Percentiles rank a stretch among this genome's conserved stretches.
Conservation (phyloP, 2,113 vertebrate genomes). For the Scytalopus superciliaris region DNA sequence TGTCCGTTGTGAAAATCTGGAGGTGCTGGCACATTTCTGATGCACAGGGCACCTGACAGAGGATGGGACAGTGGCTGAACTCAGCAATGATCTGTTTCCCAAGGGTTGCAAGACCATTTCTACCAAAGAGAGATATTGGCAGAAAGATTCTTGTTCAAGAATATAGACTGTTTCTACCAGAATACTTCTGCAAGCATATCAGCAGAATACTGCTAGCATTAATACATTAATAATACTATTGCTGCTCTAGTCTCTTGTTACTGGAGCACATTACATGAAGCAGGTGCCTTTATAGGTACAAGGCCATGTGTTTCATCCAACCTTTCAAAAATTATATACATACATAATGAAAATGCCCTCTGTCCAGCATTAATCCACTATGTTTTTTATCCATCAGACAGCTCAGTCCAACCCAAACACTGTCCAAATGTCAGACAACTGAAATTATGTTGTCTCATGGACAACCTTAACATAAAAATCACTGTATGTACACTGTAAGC, state of each 20-base stretch:
- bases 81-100: neutral
- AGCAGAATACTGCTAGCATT: neutral
- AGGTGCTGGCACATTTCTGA: neutral
- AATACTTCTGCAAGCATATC: neutral
- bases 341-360: neutral
- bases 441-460: neutral
- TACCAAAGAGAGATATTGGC: neutral
- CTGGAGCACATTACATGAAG: neutral
- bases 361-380: neutral
- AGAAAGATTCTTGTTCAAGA: neutral
- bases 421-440: neutral
- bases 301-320: neutral
- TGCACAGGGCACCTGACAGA: accelerated
- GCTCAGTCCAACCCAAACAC: neutral
- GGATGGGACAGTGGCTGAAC: neutral
- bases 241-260: neutral
- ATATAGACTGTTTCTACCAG: neutral
- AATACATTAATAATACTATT: neutral
- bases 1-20: neutral
- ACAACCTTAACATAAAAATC: neutral
- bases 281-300: accelerated
- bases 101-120: neutral
- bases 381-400: neutral
- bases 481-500: neutral
- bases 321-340: neutral